Evolutionary conservation across 2,888 invertebrate genomes (phyloP).

Genomic region (Coelopa pilipes): DNA sequence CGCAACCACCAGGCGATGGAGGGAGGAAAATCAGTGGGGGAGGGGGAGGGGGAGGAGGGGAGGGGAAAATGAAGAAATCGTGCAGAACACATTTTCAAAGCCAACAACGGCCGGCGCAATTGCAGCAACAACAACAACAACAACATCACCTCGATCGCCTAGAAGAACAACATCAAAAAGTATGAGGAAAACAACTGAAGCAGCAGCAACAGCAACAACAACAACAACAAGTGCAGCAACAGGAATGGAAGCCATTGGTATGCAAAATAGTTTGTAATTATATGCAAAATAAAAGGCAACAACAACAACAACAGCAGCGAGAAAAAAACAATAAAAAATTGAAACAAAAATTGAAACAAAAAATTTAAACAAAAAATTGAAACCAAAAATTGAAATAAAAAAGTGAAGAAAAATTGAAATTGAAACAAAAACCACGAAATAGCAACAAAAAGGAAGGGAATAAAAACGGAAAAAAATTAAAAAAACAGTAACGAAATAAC

Average conservation of each 20-base stretch:
- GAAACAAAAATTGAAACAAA: too few species aligned
- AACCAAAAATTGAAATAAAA: too few species aligned
- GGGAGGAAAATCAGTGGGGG: too few species aligned
- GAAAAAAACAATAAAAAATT: too few species aligned
- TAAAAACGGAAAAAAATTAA: too few species aligned
- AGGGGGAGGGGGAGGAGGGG: background rate
- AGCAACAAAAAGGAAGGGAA: too few species aligned
- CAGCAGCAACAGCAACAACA: constrained; percentile 54
- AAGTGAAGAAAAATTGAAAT: too few species aligned
- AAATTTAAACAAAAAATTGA: too few species aligned
- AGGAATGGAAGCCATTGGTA: constrained; percentile 57
- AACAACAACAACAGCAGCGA: constrained; percentile 27
- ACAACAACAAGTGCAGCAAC: constrained; percentile 47
- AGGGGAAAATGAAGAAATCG: constrained; percentile 51
- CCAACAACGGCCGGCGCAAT: background rate
- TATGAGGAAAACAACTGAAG: constrained; percentile 36
- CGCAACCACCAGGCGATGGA: too few species aligned
- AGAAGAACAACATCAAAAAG: constrained; percentile 54
- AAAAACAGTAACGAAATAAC: background rate
- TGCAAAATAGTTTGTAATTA: constrained; percentile 63
- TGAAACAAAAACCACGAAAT: background rate
- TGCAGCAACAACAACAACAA: constrained; percentile 52
- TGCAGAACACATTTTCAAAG: constrained; percentile 48
- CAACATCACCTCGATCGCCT: constrained; percentile 42
- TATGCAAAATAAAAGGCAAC: constrained; percentile 47